Conservation (phyloP, 2,797 vertebrate genomes). For the Ciconia nigra region DNA sequence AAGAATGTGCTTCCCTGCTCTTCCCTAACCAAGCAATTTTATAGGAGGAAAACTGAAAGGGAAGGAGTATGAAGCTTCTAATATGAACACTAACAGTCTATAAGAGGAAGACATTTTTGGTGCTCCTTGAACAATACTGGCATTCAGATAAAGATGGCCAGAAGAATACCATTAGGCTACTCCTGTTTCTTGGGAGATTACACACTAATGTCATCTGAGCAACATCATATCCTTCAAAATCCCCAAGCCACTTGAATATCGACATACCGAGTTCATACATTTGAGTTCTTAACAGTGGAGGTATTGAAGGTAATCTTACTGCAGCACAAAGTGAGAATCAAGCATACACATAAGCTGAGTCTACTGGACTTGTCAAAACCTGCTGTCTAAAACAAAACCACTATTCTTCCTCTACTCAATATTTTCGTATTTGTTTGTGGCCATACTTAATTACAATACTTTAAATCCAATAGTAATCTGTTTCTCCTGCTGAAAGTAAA, state of each 20-base stretch:
- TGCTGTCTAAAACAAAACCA: background rate
- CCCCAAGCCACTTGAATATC: background rate
- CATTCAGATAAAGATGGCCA: background rate
- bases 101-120: background rate
- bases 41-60: background rate
- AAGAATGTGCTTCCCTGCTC: background rate
- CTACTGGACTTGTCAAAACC: background rate
- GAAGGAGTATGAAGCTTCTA: background rate
- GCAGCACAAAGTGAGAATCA: background rate
- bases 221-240: background rate
- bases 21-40: background rate
- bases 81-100: background rate
- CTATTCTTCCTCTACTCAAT: background rate
- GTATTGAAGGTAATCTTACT: background rate
- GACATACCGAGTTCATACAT: background rate
- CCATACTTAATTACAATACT: background rate
- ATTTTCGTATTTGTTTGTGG: background rate
- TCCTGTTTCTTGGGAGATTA: background rate
- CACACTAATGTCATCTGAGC: background rate
- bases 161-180: background rate
- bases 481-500: background rate
- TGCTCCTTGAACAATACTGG: background rate
- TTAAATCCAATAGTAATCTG: background rate
- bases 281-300: background rate
- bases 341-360: background rate